Evolutionary conservation across 2,888 invertebrate species (phyloP).

Genomic region (Lasiommata megera): DNA sequence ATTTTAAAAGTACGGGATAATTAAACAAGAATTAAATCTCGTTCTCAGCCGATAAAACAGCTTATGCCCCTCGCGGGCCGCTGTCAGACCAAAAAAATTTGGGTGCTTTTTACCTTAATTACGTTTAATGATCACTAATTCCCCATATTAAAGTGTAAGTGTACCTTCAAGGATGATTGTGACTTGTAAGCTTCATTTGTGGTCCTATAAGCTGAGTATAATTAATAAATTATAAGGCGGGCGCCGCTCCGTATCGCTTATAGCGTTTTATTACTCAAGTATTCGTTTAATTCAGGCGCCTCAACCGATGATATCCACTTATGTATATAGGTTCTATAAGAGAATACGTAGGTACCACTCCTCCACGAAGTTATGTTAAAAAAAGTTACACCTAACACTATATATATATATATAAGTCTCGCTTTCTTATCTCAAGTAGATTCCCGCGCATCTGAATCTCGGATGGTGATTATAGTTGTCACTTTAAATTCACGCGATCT

Average conservation of each 20-base stretch:
- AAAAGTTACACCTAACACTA: too few species aligned
- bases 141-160: conserved; percentile 20
- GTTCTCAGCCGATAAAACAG: background rate
- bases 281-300: too few species aligned
- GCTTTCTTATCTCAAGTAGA: too few species aligned
- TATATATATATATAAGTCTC: too few species aligned
- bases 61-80: background rate
- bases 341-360: too few species aligned
- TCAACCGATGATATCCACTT: too few species aligned
- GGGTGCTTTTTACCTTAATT: conserved; percentile 22
- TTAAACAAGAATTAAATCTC: conserved; percentile 4
- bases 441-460: too few species aligned
- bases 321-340: too few species aligned
- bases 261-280: too few species aligned
- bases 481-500: too few species aligned
- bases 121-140: conserved; percentile 27
- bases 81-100: conserved; percentile 19
- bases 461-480: too few species aligned
- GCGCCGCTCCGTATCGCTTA: background rate
- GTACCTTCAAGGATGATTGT: conserved; percentile 8
- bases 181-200: background rate
- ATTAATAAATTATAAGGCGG: conserved; percentile 12
- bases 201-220: conserved; percentile 7
- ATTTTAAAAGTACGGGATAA: conserved; percentile 5
- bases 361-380: too few species aligned